Evolutionary conservation across 2,797 vertebrate genomes (phyloP).

Genomic region (Chromis chromis): DNA sequence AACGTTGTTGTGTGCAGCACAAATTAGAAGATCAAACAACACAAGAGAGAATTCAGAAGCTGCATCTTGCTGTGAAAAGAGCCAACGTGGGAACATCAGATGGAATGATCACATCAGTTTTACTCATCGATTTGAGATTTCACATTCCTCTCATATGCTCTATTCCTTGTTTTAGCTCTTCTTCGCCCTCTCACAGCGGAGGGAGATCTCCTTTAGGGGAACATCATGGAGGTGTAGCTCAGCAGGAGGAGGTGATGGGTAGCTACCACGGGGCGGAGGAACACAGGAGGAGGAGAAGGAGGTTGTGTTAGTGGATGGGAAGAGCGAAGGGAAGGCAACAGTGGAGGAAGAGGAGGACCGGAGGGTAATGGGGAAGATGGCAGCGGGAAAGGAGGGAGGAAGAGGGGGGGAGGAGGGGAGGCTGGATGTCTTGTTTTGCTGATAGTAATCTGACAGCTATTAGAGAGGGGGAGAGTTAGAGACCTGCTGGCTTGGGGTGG

Average conservation of each 20-base stretch:
- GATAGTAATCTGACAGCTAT: conserved; percentile 88
- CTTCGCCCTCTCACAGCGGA: conserved; percentile 37
- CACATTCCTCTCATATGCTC: conserved; percentile 2
- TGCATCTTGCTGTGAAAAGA: background rate
- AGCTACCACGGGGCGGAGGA: conserved; percentile 23
- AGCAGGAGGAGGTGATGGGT: conserved; percentile 35
- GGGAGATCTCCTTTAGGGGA: conserved; percentile 16
- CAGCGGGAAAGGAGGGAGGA: conserved; percentile 37
- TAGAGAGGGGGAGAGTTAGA: conserved; percentile 78
- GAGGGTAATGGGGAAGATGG: conserved; percentile 55
- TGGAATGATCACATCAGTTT: conserved; percentile 14
- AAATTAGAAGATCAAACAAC: conserved; percentile 29
- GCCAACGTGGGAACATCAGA: background rate
- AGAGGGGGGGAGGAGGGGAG: conserved; percentile 31
- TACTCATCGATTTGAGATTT: conserved; percentile 3
- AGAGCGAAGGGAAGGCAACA: conserved; percentile 15
- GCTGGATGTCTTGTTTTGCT: conserved; percentile 85
- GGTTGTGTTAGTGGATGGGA: conserved; percentile 18
- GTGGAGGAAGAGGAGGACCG: conserved; percentile 40
- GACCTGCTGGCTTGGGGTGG: conserved; percentile 73
- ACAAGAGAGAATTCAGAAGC: background rate
- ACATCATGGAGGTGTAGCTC: conserved; percentile 27
- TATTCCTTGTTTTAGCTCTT: conserved; percentile 2
- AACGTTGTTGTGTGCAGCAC: background rate
- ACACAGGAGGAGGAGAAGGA: conserved; percentile 22